Base-by-base conservation (phyloP, 2,888 invertebrate species). In the Apocheima hispidaria region DNA sequence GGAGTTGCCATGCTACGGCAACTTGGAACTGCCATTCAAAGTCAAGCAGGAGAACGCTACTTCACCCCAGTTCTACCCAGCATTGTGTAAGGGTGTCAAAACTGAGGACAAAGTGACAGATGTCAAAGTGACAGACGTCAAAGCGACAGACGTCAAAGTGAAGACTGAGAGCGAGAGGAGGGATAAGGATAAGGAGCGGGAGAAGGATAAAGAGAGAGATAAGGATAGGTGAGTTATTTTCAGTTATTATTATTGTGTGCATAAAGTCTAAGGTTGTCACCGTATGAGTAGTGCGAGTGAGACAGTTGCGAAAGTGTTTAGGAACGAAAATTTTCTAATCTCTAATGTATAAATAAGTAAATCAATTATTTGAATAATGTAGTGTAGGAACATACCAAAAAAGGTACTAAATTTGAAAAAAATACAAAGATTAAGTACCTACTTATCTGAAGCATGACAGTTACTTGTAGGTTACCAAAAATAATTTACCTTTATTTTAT, bases 1-100 rank as follows among this genome's bases (percentile, higher is more conserved):
- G 55, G 80, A 90, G 64, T 68, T 93, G 18, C 93, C 93, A 0
- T 93, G 93, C 57, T 93, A 93, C 65, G 93, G 93, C 0, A 93
- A 93, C 54, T 66, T 93, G 63, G 93, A 92, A 72, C 70, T 93
- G 59, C 92, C 92, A 0, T 74, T 91, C 18, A 92, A 92, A 70
- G 80, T 89, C 0, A 92, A 92, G 48, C 89, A 91, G 36, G 92
- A 92, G 51, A 77, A 74, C 36, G 68, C 75, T 0, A 69, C 77
- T 0, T 74, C 84, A 0, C 72, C 77, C 0, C 87, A 87, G 59
- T 75, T 89, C 12, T 89, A 79, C 54, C 82, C 87, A 0, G 78
- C 82, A 0, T 81, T 88, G 1, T 72, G 78, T 55, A 81, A 82
- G 41, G 78, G 73, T 74, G 72, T 84, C 18, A 78, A 80, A 63